phyloP scores from a whole-genome alignment of 2,797 vertebrate genomes.

The Siniperca obscura region DNA sequence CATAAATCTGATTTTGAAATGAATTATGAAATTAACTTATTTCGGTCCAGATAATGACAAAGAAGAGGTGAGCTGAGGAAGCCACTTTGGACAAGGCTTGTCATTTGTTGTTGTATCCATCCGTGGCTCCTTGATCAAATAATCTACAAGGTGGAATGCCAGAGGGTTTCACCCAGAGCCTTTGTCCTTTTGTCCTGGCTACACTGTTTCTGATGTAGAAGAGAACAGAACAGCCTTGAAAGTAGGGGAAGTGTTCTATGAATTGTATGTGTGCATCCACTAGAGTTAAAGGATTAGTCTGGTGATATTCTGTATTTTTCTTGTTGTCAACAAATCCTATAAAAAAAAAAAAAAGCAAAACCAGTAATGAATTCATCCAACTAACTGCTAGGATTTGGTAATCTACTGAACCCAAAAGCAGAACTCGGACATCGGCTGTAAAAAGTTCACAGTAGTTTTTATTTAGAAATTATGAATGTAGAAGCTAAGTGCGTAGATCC shows the following conservation, averaged over 20 bases:
- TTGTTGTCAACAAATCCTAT: neutral
- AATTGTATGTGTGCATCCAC: neutral
- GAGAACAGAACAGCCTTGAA: neutral
- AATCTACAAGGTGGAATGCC: slow-evolving; percentile 45
- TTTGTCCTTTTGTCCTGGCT: neutral
- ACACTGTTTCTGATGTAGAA: neutral
- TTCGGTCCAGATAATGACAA: slow-evolving; percentile 17
- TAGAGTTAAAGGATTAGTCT: neutral
- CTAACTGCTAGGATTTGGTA: neutral
- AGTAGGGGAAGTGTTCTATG: neutral
- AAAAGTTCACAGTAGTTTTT: no score
- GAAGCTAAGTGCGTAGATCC: no score
- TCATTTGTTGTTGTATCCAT: slow-evolving; percentile 17
- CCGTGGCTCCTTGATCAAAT: slow-evolving; percentile 22
- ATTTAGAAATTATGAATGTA: no score
- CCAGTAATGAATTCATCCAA: neutral
- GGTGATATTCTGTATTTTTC: neutral
- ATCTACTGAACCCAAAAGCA: no score
- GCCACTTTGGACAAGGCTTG: neutral
- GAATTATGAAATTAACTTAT: neutral
- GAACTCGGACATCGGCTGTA: no score
- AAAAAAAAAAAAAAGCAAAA: rapidly evolving
- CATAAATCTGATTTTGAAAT: neutral
- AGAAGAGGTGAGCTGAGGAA: slow-evolving; percentile 5
- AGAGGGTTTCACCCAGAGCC: slow-evolving; percentile 18